Conservation (phyloP, 2,888 invertebrate genomes). For the Acanthosepion esculentum region DNA sequence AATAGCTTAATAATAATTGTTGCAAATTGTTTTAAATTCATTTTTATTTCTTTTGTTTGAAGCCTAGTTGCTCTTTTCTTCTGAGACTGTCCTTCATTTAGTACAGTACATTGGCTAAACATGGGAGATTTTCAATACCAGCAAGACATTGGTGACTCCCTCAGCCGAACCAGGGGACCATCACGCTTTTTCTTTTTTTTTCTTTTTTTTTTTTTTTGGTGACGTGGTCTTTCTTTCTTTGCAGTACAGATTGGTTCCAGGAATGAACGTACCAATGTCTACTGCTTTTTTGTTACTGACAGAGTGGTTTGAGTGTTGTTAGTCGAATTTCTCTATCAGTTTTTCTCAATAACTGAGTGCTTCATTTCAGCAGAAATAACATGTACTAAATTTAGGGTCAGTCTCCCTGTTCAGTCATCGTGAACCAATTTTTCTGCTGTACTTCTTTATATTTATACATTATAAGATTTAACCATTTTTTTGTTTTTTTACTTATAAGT, state of each 20-base stretch:
- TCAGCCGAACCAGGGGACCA: background rate
- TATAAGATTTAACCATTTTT: background rate
- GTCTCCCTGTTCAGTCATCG: background rate
- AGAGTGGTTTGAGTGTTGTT: background rate
- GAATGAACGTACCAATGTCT: background rate
- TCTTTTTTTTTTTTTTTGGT: background rate
- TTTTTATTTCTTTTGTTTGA: background rate
- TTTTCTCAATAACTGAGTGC: background rate
- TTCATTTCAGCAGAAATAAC: background rate
- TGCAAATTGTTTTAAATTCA: background rate
- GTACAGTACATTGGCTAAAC: background rate
- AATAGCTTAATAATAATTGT: background rate
- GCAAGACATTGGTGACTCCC: background rate
- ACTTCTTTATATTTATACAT: background rate
- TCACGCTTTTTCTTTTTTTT: background rate
- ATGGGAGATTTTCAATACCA: background rate
- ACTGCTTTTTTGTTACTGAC: conserved; percentile 20
- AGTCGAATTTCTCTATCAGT: background rate
- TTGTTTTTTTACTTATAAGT: background rate
- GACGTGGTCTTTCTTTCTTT: conserved; percentile 23
- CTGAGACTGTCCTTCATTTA: background rate
- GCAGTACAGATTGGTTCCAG: background rate
- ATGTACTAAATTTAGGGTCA: background rate
- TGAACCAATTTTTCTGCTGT: background rate
- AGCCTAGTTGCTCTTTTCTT: background rate